These are phyloP conservation scores for Rallus crepitans DNA, from an alignment of 2,797 vertebrate genomes.

Conservation along the genomic window DNA sequence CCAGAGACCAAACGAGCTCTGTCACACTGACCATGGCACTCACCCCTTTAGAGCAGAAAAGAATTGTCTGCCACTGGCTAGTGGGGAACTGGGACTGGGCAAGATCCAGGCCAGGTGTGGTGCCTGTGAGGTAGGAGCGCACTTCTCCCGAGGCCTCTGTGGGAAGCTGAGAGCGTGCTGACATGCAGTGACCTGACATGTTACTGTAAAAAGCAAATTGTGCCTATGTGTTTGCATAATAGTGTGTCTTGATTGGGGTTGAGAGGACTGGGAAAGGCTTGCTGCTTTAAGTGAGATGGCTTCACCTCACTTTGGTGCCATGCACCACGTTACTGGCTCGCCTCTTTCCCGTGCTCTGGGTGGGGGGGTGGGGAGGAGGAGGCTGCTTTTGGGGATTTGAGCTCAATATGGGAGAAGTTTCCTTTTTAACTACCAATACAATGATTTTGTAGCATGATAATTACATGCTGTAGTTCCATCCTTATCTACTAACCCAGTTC, in stretches of 20 bases:
- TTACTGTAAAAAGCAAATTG: conserved; percentile 17
- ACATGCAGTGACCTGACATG: neutral
- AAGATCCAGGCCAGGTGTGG: neutral
- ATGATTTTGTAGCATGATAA: neutral
- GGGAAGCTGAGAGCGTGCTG: neutral
- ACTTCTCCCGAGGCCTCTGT: neutral
- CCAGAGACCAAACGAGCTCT: neutral
- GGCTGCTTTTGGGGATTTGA: neutral
- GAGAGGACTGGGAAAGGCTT: conserved; percentile 36
- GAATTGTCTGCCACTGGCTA: neutral
- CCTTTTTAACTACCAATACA: neutral
- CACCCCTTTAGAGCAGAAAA: neutral
- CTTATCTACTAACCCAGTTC: neutral
- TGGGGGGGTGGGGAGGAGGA: neutral
- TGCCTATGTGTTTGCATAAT: conserved; percentile 1
- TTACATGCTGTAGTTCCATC: conserved; percentile 1
- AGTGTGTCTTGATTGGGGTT: neutral
- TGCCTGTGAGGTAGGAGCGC: neutral
- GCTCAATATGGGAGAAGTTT: neutral
- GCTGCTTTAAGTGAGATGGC: neutral
- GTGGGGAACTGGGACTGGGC: neutral
- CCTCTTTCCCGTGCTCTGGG: neutral
- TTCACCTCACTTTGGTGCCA: neutral
- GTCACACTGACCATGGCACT: neutral
- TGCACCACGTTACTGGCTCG: rapidly evolving